Evolutionary conservation across 2,113 vertebrate genomes (phyloP).

Genomic region (Notothenia rossii): DNA sequence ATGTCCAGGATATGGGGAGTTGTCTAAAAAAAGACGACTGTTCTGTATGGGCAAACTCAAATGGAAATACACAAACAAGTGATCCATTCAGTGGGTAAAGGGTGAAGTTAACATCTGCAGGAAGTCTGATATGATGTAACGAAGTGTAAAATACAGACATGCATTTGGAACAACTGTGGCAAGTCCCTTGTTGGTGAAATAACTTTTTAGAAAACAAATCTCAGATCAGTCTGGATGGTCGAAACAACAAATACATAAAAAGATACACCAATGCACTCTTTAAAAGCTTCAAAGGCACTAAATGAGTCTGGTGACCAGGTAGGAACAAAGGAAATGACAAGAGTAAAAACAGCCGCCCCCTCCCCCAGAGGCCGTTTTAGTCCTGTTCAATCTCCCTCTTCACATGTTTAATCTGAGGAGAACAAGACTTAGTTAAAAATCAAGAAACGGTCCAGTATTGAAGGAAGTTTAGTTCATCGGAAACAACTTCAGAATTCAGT

Average conservation of each 20-base stretch:
- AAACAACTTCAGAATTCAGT: not conserved
- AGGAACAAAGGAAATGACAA: slow-evolving; percentile 46
- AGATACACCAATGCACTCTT: not conserved
- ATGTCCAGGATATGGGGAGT: slow-evolving; percentile 67
- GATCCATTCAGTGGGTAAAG: slow-evolving; percentile 10
- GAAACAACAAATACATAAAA: not conserved
- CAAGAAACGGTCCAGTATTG: not conserved
- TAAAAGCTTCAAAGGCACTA: slow-evolving; percentile 12
- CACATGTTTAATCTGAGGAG: not conserved
- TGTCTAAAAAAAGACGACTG: slow-evolving; percentile 43
- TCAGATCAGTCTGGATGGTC: not conserved
- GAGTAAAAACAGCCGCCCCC: slow-evolving; percentile 18
- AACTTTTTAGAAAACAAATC: slow-evolving; percentile 14
- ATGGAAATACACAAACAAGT: slow-evolving; percentile 41
- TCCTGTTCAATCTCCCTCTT: not conserved
- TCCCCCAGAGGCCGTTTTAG: slow-evolving; percentile 21
- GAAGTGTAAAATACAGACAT: not conserved
- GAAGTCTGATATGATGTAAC: slow-evolving; percentile 21
- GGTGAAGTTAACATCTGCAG: slow-evolving; percentile 2
- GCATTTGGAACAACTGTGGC: not conserved
- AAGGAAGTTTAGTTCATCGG: too few relatives aligned
- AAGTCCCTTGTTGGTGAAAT: not conserved
- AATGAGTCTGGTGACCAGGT: slow-evolving; percentile 27
- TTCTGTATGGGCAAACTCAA: not conserved
- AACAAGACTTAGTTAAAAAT: not conserved